A percentile compares a stretch with the other conserved stretches of the same genome.
Conservation (phyloP, 2,113 vertebrate genomes). For the Seriola rivoliana region DNA sequence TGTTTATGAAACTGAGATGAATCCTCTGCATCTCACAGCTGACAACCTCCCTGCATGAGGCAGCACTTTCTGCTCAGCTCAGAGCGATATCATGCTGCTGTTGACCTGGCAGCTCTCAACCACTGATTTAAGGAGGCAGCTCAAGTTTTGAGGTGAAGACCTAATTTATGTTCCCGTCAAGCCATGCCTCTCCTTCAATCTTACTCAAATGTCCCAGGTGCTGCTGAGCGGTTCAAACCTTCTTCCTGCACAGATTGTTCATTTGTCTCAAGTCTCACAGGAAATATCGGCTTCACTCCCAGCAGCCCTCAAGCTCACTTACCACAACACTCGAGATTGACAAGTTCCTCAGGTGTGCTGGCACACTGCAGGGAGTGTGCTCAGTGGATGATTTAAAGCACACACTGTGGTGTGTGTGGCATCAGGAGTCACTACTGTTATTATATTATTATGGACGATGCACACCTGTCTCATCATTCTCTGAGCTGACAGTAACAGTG, state of each 20-base stretch:
- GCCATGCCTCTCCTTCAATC: background rate
- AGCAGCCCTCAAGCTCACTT: fast-evolving
- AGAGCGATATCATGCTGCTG: background rate
- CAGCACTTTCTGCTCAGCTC: constrained; percentile 4
- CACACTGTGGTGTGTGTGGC: background rate
- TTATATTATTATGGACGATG: background rate
- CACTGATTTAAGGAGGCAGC: background rate
- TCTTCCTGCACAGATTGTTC: background rate
- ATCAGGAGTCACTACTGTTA: background rate
- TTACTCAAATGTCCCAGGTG: background rate
- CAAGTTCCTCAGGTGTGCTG: background rate
- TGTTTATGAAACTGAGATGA: background rate
- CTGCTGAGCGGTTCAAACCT: background rate
- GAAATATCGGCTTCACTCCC: constrained; percentile 5
- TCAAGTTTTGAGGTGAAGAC: background rate
- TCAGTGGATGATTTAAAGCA: no score
- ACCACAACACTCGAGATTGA: background rate
- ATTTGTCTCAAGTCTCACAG: constrained; percentile 11
- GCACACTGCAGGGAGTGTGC: no score
- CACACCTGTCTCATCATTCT: background rate
- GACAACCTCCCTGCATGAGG: background rate
- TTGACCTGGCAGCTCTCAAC: fast-evolving
- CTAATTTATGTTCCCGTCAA: constrained; percentile 18
- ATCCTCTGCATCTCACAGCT: no score
- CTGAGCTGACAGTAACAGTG: no score